Evolutionary conservation across 2,797 vertebrate genomes (phyloP).

Genomic region (Spheniscus humboldti): DNA sequence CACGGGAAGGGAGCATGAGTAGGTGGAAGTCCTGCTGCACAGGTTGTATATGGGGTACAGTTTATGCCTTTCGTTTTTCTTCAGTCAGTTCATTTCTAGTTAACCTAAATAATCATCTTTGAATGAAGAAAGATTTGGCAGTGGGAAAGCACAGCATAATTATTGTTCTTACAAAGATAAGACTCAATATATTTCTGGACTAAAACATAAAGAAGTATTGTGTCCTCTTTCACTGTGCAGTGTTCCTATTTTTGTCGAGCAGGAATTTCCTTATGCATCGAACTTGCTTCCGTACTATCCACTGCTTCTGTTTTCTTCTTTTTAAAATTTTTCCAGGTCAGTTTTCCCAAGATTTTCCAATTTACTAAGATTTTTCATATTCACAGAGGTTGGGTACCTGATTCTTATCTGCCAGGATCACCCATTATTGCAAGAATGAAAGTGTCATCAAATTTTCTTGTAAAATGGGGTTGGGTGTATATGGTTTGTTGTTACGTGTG

Average conservation of each 20-base stretch:
- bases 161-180: not conserved
- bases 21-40: not conserved
- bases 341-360: not conserved
- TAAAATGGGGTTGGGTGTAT: not conserved
- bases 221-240: not conserved
- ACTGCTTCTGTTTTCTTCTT: not conserved
- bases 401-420: not conserved
- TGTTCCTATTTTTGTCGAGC: not conserved
- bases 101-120: not conserved
- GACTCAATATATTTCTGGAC: not conserved
- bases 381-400: not conserved
- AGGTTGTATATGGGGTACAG: not conserved
- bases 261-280: not conserved
- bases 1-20: not conserved
- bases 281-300: not conserved
- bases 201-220: not conserved
- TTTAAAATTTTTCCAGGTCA: not conserved
- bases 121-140: not conserved
- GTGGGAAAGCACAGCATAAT: not conserved
- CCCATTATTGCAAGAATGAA: not conserved
- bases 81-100: not conserved
- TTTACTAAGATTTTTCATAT: not conserved
- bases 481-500: not conserved
- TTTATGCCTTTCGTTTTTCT: not conserved
- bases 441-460: not conserved